Base-by-base conservation (phyloP, 2,888 invertebrate species). In the Apamea monoglypha region DNA sequence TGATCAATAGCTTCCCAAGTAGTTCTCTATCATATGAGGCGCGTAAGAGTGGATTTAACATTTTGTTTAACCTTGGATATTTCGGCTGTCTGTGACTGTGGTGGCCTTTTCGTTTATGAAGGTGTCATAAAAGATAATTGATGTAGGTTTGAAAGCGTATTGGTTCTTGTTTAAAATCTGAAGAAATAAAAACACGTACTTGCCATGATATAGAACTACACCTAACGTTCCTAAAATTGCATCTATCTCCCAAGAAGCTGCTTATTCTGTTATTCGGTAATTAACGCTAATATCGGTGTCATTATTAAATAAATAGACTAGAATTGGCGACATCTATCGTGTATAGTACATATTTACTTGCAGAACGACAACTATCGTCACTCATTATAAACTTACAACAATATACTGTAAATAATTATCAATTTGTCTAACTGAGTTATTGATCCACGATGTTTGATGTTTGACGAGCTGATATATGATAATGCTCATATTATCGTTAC, bases 401-500 rank as follows among this genome's bases (percentile, higher is more conserved):
- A 16, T 5, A 21, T 14, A 70, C 50, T 53, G 50, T 32, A 53
- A 25, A 53, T 1, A 53, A 18, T 50, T 53, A 70, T 70, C 25
- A 6, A 32, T 32, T 53, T 53, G 3, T 16, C 32, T 32, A 50
- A 16, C 32, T 25, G 10, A 36, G 6, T 70, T 50, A 53, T 70
- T 25, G 25, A 25, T 10, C 32, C 70, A 53, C 40, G 4, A 74
- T 75, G 7, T 74, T 12, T n/a, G n/a, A n/a, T n/a, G n/a, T n/a
- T n/a, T 6, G 59, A 16, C 10, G 32, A 47, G 16, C 6, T 47
- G 18, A 47, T 32, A 16, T 56, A 16, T 36, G 21, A 21, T 36
- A 59, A 29, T 14, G 25, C 2, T 21, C 4, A 12, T 66, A n/a
- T 14, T 80, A 32, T 16, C 10, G 21, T 47, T 87, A 97, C 97